Evolutionary conservation across 1,140 invertebrate species (phyloP), one percentile per base, ranked within the genome.

Genomic region (Brachionus rotundiformis): DNA sequence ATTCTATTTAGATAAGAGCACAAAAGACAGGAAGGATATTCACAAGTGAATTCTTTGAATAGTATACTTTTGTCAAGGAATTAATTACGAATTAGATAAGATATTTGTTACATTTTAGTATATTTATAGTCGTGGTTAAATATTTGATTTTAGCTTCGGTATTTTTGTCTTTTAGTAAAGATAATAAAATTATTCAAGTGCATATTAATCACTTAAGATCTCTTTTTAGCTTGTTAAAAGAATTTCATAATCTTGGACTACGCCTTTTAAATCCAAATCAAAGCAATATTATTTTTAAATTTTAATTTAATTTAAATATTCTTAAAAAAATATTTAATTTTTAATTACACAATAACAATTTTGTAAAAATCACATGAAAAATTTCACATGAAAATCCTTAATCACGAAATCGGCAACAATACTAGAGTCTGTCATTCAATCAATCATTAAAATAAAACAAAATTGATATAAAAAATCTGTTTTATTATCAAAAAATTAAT

Each of bases 11-110:
- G 29, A 33, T 29, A 63, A 33, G 29, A 63, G 33, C 11, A 54
- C 47, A 41, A 25, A 41, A 73, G 39, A 73, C 36, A 73, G 39
- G 39, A 73, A 73, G 68, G 68, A 73, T 44, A 73, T 73, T 1
- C 68, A 73, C 68, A 73, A 73, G 68, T 73, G 68, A 44, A 73
- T 73, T 44, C 41, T 73, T 73, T 25, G 25, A 23, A 41, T 25
- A 25, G 36, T 44, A 41, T 73, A 36, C 33, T 68, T 33, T 68
- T 68, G 63, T 68, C 33, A 36, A 36, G 16, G 63, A 68, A 68
- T 68, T 33, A 33, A 68, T 54, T 54, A 54, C n/a, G 23, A 73
- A 29, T 73, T 73, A 44, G 36, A 73, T 73, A 73, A 73, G 68
- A 73, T 44, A 44, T 31, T 44, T 41, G 41, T 65, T 29, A n/a